phyloP scores from a whole-genome alignment of 2,888 invertebrate species.

The Drosophila pegasa region DNA sequence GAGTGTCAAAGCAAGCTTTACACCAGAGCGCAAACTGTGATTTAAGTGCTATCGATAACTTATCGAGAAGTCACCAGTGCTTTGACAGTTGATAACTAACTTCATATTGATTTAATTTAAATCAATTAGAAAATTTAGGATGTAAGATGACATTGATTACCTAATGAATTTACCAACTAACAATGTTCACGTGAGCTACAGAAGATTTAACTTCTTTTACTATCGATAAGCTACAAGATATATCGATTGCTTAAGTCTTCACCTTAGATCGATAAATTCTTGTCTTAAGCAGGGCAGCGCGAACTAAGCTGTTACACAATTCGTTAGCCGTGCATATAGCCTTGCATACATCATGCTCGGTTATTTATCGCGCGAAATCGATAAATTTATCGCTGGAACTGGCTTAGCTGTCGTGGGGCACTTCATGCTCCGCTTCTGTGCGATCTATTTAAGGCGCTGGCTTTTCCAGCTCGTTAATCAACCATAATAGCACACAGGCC shows the following conservation, averaged over 20 bases:
- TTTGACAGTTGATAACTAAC: background rate
- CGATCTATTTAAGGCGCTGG: conserved; percentile 40
- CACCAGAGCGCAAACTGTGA: background rate
- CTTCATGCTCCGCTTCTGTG: conserved; percentile 6
- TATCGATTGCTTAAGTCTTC: background rate
- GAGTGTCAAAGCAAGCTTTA: background rate
- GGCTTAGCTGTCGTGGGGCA: conserved; percentile 4
- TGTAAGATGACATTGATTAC: no score
- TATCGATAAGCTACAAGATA: background rate
- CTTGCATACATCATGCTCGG: background rate
- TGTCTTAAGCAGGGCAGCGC: no score
- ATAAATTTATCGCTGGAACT: conserved; percentile 22
- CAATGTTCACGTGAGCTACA: no score
- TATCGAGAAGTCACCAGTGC: background rate
- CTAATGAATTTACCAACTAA: no score
- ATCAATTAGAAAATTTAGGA: no score
- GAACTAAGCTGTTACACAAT: background rate
- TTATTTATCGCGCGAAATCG: conserved; percentile 22
- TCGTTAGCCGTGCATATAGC: background rate
- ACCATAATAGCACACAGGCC: conserved; percentile 27
- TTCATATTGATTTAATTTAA: no score
- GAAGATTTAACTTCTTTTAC: no score
- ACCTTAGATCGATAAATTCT: background rate
- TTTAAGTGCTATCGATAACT: conserved; percentile 2
- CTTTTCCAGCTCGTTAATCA: conserved; percentile 50